Conservation (phyloP, 1,140 invertebrate species). For the Drosophila eugracilis region DNA sequence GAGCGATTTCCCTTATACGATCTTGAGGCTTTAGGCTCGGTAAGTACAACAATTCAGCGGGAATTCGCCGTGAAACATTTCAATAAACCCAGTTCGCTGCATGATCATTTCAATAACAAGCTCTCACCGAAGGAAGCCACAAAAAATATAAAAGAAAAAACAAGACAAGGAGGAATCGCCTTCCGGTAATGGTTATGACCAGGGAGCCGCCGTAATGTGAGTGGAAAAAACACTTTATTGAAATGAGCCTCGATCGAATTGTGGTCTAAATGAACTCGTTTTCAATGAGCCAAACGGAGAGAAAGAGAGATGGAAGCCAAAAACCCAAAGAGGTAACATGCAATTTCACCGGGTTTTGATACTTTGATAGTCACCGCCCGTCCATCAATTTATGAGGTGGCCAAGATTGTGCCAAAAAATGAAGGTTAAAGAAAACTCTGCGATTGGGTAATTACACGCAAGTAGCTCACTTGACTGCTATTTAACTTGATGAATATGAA, state of each 20-base stretch:
- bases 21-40: neutral
- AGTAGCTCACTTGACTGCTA: slow-evolving; percentile 49
- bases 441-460: slow-evolving; percentile 65
- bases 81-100: slow-evolving; percentile 64
- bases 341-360: slow-evolving; percentile 44
- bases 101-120: slow-evolving; percentile 70
- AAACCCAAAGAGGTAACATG: slow-evolving; percentile 25
- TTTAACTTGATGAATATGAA: slow-evolving; percentile 74
- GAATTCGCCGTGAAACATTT: slow-evolving; percentile 62
- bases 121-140: slow-evolving; percentile 54
- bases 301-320: neutral
- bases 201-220: slow-evolving; percentile 21
- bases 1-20: slow-evolving; percentile 15
- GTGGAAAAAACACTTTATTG: slow-evolving; percentile 72
- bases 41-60: slow-evolving; percentile 10
- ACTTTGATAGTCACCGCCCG: slow-evolving; percentile 59
- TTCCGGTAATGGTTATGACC: slow-evolving; percentile 75
- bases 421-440: slow-evolving; percentile 8
- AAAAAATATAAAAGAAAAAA: slow-evolving; percentile 31
- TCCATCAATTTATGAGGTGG: slow-evolving; percentile 74
- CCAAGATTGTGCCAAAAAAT: slow-evolving; percentile 76
- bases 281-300: slow-evolving; percentile 32
- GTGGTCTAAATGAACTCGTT: slow-evolving; percentile 74
- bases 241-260: slow-evolving; percentile 73
- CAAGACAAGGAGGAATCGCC: slow-evolving; percentile 46